These are phyloP conservation scores for Homarus americanus DNA, from an alignment of 1,140 invertebrate genomes.

Conservation along the genomic window DNA sequence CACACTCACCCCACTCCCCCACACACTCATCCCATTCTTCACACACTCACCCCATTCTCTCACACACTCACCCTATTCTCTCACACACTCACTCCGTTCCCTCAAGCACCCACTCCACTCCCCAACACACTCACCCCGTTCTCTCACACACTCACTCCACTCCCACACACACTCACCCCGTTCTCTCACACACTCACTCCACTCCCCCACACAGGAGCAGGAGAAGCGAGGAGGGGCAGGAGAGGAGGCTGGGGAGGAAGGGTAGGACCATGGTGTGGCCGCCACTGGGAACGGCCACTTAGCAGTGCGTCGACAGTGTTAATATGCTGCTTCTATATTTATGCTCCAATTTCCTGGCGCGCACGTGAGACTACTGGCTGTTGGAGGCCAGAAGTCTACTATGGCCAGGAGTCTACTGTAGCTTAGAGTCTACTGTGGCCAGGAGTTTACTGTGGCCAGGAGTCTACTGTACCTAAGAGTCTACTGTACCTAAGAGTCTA, in stretches of 20 bases:
- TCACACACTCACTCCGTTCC: too few relatives aligned
- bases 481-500: background rate
- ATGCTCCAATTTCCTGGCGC: background rate
- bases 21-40: too few relatives aligned
- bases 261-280: too few relatives aligned
- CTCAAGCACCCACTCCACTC: too few relatives aligned
- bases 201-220: too few relatives aligned
- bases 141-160: too few relatives aligned
- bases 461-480: background rate
- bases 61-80: too few relatives aligned
- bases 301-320: background rate
- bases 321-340: background rate
- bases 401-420: background rate
- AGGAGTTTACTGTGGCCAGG: background rate
- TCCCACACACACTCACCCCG: too few relatives aligned
- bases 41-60: too few relatives aligned
- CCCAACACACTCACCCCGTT: too few relatives aligned
- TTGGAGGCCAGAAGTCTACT: background rate
- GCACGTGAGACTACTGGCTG: background rate
- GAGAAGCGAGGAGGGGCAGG: background rate
- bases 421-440: background rate
- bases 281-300: background rate
- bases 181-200: too few relatives aligned
- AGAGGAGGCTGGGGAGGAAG: background rate
- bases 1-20: too few relatives aligned